Evolutionary conservation across 1,140 invertebrate species (phyloP), one percentile per base, ranked within the genome.

Genomic region (Macrosteles quadrilineatus): DNA sequence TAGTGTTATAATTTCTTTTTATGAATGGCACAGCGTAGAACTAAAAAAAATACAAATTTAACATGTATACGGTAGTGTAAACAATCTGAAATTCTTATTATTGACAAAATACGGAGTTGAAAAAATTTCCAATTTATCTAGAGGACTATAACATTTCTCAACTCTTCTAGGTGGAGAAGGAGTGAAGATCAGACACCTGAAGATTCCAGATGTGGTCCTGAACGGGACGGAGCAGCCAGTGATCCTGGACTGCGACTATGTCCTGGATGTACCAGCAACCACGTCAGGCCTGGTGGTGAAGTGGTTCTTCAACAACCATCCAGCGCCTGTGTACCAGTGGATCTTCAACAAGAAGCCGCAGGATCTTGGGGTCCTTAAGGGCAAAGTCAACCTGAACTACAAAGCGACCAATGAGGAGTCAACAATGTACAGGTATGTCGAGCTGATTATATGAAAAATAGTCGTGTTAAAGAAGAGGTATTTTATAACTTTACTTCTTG

Each of bases 321-420:
- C 86, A 0, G 73, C 80, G 55, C 84, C 86, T n/a, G 87, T 91
- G 9, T 93, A 93, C 78, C 91, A 93, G 80, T 94, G 91, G 91
- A 92, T 93, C 83, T 81, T 85, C 55, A 78, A 81, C 12, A 74
- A 82, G 21, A 79, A 80, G 65, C 90, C 90, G 1, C 84, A 75
- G 62, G 72, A 70, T 67, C 64, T 74, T 19, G 75, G 75, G 12
- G 53, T 89, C 21, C 81, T 91, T 29, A 83, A 85, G 70, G 88
- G 86, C 53, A 81, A 85, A 21, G 80, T 90, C 19, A 86, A 90
- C 80, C 78, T 90, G 68, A 82, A 84, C 71, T 89, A 88, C 80
- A 78, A 79, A 45, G 84, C 84, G 19, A 85, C 87, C 30, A 79
- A 78, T 73, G 84, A 88, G 69, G 80, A 81, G 32, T 79, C 85